A percentile compares a stretch with the other conserved stretches of the same genome.
Evolutionary conservation across 2,797 vertebrate genomes (phyloP).

Genomic region (Poecilia wingei): DNA sequence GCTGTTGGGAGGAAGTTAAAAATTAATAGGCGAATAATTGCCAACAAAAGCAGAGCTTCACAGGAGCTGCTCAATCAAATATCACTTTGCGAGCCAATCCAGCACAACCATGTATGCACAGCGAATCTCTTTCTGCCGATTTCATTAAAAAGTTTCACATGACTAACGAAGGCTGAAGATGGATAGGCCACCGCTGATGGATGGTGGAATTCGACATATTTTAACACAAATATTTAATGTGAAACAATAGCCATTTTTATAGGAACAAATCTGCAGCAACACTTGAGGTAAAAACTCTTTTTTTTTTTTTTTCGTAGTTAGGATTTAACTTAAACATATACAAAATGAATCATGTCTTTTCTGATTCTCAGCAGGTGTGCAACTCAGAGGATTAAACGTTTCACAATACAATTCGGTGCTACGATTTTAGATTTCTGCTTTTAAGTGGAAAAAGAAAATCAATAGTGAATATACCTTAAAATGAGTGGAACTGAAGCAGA

Average conservation of each 20-base stretch:
- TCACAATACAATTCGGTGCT: not conserved
- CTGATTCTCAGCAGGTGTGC: not conserved
- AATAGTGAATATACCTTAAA: not conserved
- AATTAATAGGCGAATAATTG: conserved; percentile 83
- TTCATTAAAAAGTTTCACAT: conserved; percentile 60
- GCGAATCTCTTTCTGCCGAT: conserved; percentile 29
- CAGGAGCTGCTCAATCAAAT: conserved; percentile 54
- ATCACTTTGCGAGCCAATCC: conserved; percentile 50
- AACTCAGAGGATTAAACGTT: not conserved
- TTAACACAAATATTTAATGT: conserved; percentile 12
- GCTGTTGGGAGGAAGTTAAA: conserved; percentile 67
- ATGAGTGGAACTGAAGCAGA: conserved; percentile 26
- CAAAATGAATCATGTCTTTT: too few species aligned
- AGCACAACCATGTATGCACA: conserved; percentile 40
- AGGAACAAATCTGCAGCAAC: not conserved
- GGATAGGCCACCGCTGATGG: conserved; percentile 9
- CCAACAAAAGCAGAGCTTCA: conserved; percentile 62
- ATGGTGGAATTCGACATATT: conserved; percentile 5
- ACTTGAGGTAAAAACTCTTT: not conserved
- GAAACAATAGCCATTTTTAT: conserved; percentile 5
- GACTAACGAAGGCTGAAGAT: conserved; percentile 49
- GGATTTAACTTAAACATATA: not conserved
- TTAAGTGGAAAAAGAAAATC: not conserved
- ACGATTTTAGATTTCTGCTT: not conserved
- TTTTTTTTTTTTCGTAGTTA: not conserved